Evolutionary conservation across 2,797 vertebrate species (phyloP), one percentile per base, ranked within the genome.

Genomic region (Cynodonichthys magdalenae): DNA sequence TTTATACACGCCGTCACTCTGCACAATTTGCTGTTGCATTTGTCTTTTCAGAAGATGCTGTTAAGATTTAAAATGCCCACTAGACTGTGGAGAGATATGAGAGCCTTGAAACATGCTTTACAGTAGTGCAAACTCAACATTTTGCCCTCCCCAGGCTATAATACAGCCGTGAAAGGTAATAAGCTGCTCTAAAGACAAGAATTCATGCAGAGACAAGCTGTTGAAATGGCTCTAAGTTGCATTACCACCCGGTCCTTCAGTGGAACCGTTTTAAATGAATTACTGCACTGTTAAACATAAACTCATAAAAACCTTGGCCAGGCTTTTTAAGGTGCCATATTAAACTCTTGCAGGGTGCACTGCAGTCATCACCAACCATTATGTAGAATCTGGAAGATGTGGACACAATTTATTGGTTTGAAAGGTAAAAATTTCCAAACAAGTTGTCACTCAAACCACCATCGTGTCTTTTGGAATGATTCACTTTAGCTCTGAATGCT

Each of bases 131-230:
- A 83, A 86, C 79, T 79, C 72, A 61, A 73, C 71, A 68, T 50
- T 69, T 66, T 75, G 60, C 62, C 69, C 57, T 84, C 76, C 77
- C 66, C 53, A 54, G 71, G 84, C 80, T 71, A 72, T 63, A 71
- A 70, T 74, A 74, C 66, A 79, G 58, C 77, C 72, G 74, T 44
- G 39, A 69, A 79, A 85, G 81, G 84, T 88, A 87, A 90, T 91
- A 86, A 81, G 77, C 78, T 52, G 68, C 74, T 85, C 70, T 84
- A 77, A 87, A 87, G 74, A 87, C 77, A 64, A 53, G 69, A 79
- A 83, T 79, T 80, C 81, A 86, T 75, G 80, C 82, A 71, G 82
- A 84, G 85, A 73, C 80, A 86, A 83, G 80, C 83, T 88, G 88
- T 69, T 86, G 74, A 75, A 83, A 82, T 74, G 53, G 71, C 75